Evolutionary conservation across 2,113 vertebrate genomes (phyloP).

Genomic region (Caretta caretta): DNA sequence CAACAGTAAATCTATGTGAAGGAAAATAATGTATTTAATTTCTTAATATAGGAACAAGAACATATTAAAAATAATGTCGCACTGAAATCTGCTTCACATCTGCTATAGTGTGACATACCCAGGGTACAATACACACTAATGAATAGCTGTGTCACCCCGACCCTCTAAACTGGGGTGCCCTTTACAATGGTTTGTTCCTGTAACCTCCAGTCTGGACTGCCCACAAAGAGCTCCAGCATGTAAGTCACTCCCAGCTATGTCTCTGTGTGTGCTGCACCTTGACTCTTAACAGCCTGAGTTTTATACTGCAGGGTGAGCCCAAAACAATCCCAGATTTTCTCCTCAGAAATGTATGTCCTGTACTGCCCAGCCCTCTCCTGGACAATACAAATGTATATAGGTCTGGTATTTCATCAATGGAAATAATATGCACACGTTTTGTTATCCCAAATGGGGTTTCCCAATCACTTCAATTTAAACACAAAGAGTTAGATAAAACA

Average conservation of each 20-base stretch:
- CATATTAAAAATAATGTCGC: background rate
- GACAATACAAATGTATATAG: no score
- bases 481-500: no score
- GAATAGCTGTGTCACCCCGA: background rate
- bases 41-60: background rate
- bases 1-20: background rate
- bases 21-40: background rate
- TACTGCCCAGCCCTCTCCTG: no score
- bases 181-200: background rate
- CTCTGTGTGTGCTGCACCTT: background rate
- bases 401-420: no score
- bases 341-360: no score
- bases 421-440: no score
- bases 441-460: no score
- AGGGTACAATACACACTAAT: no score
- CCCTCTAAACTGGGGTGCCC: background rate
- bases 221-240: background rate
- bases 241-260: background rate
- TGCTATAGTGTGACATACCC: background rate
- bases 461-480: no score
- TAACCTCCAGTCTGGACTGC: background rate
- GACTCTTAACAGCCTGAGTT: no score
- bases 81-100: background rate
- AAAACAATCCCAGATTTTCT: no score
- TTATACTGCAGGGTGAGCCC: no score